phyloP scores from a whole-genome alignment of 2,797 vertebrate genomes.

The Malurus leucopterus region DNA sequence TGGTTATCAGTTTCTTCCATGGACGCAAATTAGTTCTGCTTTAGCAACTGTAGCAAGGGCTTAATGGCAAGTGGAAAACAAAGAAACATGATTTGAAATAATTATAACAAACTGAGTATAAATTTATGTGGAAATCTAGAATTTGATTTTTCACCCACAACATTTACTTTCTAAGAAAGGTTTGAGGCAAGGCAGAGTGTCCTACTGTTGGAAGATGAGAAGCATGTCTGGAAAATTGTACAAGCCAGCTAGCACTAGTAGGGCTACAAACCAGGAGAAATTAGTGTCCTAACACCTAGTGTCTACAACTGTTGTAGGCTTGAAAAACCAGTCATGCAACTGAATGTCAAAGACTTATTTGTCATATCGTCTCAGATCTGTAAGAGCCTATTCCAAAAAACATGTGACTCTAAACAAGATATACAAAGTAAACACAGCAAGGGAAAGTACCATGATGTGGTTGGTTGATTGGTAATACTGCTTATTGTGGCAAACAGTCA shows the following conservation, averaged over 20 bases:
- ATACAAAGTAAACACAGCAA: background rate
- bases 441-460: background rate
- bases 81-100: background rate
- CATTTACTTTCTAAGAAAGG: background rate
- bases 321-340: background rate
- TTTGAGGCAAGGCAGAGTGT: background rate
- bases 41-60: background rate
- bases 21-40: background rate
- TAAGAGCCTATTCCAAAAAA: background rate
- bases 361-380: background rate
- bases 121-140: background rate
- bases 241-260: background rate
- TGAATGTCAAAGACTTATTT: background rate
- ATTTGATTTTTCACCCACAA: background rate
- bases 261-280: background rate
- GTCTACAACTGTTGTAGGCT: background rate
- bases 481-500: background rate
- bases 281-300: background rate
- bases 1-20: background rate
- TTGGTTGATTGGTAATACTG: background rate
- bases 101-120: background rate
- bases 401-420: background rate
- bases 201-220: background rate
- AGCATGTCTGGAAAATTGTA: background rate
- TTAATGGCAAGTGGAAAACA: background rate